Base-by-base conservation (phyloP, 2,797 vertebrate genomes). In the Centroberyx gerrardi region DNA sequence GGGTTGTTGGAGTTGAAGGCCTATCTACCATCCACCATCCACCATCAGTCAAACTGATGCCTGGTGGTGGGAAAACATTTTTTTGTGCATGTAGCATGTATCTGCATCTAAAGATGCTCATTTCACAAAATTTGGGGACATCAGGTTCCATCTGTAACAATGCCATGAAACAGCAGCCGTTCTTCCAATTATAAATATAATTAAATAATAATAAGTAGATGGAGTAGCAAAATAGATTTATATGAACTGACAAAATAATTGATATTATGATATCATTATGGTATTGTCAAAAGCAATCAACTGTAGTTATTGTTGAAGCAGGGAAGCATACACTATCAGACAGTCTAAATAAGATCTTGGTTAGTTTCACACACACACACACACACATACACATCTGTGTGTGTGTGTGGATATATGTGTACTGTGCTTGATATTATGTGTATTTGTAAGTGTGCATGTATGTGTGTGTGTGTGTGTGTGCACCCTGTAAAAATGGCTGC, bases 401-500 rank as follows among this genome's bases (percentile, higher is more conserved):
- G 28, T 49, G 59, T 70, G 55, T 61, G 40, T 36, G 44, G 1
- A 22, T 60, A 17, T 27, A 17, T 76, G 51, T 68, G 17, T 31
- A 7, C 3, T 65, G 29, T 63, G 28, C 40, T 31, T 80, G 63
- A 82, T 71, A 75, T 73, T 77, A 54, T 72, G 74, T 46, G 13
- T 49, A 38, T 65, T 60, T 77, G 18, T 36, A 27, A 36, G 12
- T n/a, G 29, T 28, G 58, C 54, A 31, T n/a, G 36, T 29, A 29
- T 44, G 36, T 46, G 48, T 14, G 18, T 56, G 51, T 68, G 46
- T 75, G 68, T 85, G 44, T 79, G 65, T 76, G 69, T 71, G 59
- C n/a, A 69, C 82, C 85, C 79, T 85, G 79, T 91, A 87, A 89
- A 92, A 90, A 81, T 61, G 78, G 53, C 73, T 87, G 75, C 76